Conservation (phyloP, 2,888 invertebrate genomes). For the Macrophya annulata region DNA sequence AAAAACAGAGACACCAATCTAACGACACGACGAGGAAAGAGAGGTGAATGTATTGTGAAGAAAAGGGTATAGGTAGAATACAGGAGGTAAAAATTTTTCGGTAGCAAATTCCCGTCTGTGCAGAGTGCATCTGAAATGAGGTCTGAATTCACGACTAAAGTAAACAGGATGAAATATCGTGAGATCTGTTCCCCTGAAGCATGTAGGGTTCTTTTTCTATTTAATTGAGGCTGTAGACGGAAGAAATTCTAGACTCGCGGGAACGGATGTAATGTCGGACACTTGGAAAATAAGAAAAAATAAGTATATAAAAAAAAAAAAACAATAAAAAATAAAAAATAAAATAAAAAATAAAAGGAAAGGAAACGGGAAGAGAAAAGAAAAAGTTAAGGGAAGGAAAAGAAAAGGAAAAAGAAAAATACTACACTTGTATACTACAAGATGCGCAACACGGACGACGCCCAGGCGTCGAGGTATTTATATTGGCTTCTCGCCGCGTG, state of each 20-base stretch:
- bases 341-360: conserved; percentile 10
- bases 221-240: conserved; percentile 8
- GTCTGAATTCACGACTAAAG: conserved; percentile 16
- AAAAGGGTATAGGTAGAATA: neutral
- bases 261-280: neutral
- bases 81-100: neutral
- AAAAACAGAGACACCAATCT: conserved; percentile 45
- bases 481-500: conserved; percentile 77
- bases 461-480: conserved; percentile 76
- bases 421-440: conserved; percentile 34
- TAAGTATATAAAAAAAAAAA: conserved; percentile 11
- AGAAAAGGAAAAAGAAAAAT: neutral
- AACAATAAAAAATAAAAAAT: neutral
- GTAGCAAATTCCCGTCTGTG: neutral
- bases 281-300: neutral
- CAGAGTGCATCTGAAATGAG: neutral
- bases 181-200: neutral
- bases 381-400: neutral
- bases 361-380: neutral
- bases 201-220: neutral
- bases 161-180: conserved; percentile 12
- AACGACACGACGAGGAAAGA: neutral
- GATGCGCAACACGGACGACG: conserved; percentile 52
- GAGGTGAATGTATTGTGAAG: neutral
- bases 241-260: conserved; percentile 16